phyloP scores from a whole-genome alignment of 1,140 invertebrate genomes.

The Thereuonema tuberculata region DNA sequence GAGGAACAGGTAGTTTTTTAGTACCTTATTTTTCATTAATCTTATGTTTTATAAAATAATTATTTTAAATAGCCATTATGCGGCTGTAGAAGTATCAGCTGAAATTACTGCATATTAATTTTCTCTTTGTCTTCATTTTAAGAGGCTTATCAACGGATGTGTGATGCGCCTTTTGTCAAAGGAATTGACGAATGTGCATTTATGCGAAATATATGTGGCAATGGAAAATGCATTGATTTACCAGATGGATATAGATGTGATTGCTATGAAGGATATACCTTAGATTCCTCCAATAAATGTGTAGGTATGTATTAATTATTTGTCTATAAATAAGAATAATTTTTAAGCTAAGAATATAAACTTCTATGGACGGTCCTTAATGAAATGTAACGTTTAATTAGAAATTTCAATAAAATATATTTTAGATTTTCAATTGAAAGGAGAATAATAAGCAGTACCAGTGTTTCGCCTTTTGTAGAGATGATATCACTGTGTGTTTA shows the following conservation, averaged over 20 bases:
- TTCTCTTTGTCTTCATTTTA: conserved; percentile 13
- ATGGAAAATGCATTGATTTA: conserved; percentile 61
- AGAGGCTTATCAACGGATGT: conserved; percentile 31
- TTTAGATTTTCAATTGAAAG: too few species aligned
- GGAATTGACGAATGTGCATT: conserved; percentile 57
- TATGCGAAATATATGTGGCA: conserved; percentile 55
- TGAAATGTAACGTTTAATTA: too few species aligned
- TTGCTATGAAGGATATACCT: conserved; percentile 43
- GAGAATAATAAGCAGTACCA: too few species aligned
- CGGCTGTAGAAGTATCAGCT: background rate
- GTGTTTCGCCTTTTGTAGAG: too few species aligned
- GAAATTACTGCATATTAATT: background rate
- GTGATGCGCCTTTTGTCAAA: conserved; percentile 19
- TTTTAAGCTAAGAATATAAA: too few species aligned
- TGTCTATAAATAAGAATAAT: too few species aligned
- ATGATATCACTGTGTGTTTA: too few species aligned
- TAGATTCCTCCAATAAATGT: too few species aligned
- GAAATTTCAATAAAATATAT: too few species aligned
- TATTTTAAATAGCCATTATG: background rate
- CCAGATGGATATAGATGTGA: conserved; percentile 54
- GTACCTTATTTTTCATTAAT: background rate
- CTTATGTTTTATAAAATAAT: background rate
- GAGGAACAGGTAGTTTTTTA: conserved; percentile 52
- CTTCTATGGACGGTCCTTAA: too few species aligned
- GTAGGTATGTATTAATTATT: too few species aligned